Evolutionary conservation across 2,797 vertebrate genomes (phyloP), one percentile per base, ranked within the genome.

Genomic region (Gambelia wislizenii): DNA sequence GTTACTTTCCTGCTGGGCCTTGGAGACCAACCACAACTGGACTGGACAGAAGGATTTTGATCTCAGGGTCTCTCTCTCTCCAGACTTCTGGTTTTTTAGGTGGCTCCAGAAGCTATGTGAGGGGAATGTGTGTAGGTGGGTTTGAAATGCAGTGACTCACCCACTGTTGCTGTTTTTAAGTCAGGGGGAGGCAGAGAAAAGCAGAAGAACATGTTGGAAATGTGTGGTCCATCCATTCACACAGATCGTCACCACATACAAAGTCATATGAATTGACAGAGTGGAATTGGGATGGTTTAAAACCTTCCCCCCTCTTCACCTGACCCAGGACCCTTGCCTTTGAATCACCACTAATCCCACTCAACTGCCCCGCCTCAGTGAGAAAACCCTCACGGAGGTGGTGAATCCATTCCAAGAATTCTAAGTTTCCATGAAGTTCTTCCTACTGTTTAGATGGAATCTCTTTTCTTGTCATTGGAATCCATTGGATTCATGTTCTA

Each of bases 111-210:
- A 56, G 89, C 91, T 92, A 82, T 1, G 20, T 74, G 77, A 69
- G 64, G 91, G 82, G 92, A 91, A 90, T 91, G 83, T 94, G 91
- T 94, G 93, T 96, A 96, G 95, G 92, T 96, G 93, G 94, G 87
- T n/a, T 89, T 78, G 92, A 93, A 96, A 96, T 91, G 95, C 84
- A 83, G 93, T 27, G 88, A 91, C 85, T 47, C 42, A 30, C 87
- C 80, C 81, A 0, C 42, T 22, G 36, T 72, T 78, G 91, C 91
- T 44, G 85, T 92, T 92, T 89, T 59, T 89, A 16, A 83, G 93
- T 86, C 88, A 87, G 92, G 93, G 88, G 61, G 83, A 82, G 90
- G 91, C 42, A 91, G 47, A 69, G 47, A 27, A 56, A 72, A 3
- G 27, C 83, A 70, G 64, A 70, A 59, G 69, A 61, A 33, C 33